These are phyloP conservation scores for Tenthredo notha DNA, from an alignment of 2,888 invertebrate genomes.

Conservation along the genomic window DNA sequence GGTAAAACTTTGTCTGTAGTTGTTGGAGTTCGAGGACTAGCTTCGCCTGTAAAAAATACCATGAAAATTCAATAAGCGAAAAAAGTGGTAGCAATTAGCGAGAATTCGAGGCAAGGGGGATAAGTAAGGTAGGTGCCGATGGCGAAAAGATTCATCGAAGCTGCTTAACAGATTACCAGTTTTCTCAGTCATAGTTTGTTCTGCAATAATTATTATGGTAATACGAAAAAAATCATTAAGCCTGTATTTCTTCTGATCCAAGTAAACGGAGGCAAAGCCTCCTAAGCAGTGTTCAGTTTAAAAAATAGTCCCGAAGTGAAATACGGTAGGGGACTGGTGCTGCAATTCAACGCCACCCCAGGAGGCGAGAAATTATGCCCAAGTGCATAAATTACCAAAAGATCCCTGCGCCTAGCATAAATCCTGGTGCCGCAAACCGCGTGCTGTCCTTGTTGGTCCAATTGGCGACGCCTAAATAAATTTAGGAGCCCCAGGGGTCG, in stretches of 20 bases:
- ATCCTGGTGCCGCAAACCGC: constrained; percentile 51
- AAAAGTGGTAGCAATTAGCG: constrained; percentile 42
- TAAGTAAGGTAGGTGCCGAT: constrained; percentile 13
- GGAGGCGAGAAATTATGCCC: constrained; percentile 53
- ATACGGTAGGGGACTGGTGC: neutral
- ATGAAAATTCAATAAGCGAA: constrained; percentile 17
- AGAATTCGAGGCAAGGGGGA: constrained; percentile 6
- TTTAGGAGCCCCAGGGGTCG: constrained; percentile 54
- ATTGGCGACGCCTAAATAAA: constrained; percentile 55
- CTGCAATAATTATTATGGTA: neutral
- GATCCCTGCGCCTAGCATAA: constrained; percentile 54
- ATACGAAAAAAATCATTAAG: neutral
- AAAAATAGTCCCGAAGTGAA: constrained; percentile 1
- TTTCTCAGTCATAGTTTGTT: neutral
- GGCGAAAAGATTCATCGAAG: neutral
- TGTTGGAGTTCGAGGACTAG: constrained; percentile 2
- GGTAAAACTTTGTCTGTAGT: neutral
- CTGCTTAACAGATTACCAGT: neutral
- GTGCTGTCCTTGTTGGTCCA: constrained; percentile 46
- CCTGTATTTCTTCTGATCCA: neutral
- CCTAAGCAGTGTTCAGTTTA: neutral
- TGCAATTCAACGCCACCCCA: constrained; percentile 37
- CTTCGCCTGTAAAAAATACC: constrained; percentile 8
- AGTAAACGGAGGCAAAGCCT: neutral
- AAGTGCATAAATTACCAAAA: constrained; percentile 55